Evolutionary conservation across 1,140 invertebrate genomes (phyloP).

Genomic region (Aphidius ervi): DNA sequence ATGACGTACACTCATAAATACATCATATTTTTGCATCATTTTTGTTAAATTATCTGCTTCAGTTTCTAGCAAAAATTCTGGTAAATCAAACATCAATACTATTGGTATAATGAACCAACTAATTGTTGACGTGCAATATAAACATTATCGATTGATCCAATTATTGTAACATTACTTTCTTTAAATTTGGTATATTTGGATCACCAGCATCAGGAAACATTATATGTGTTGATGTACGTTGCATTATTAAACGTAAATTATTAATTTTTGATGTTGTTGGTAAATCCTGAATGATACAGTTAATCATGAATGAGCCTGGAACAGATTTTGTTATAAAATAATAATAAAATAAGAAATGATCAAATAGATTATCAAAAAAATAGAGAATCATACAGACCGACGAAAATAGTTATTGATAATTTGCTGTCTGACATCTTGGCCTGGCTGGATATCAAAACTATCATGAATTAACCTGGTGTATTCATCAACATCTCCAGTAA

Average conservation of each 20-base stretch:
- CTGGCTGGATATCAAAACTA: too few species aligned
- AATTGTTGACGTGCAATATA: conserved; percentile 86
- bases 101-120: conserved; percentile 82
- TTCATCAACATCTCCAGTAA: too few species aligned
- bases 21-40: conserved; percentile 75
- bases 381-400: too few species aligned
- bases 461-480: too few species aligned
- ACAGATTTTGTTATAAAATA: too few species aligned
- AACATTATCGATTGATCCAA: conserved; percentile 81
- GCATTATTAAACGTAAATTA: conserved; percentile 85
- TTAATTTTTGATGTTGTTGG: conserved; percentile 31
- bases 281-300: too few species aligned
- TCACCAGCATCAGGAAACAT: conserved; percentile 81
- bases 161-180: conserved; percentile 89
- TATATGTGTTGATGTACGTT: conserved; percentile 79
- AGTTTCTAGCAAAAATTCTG: conserved; percentile 63
- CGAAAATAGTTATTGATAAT: too few species aligned
- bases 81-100: conserved; percentile 89
- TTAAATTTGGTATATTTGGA: conserved; percentile 75
- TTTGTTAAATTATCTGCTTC: conserved; percentile 66
- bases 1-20: conserved; percentile 80
- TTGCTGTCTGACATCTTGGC: too few species aligned
- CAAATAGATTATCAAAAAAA: too few species aligned
- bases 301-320: too few species aligned
- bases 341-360: too few species aligned